Evolutionary conservation across 2,797 vertebrate species (phyloP), one percentile per base, ranked within the genome.

Genomic region (Nannoperca obscura): DNA sequence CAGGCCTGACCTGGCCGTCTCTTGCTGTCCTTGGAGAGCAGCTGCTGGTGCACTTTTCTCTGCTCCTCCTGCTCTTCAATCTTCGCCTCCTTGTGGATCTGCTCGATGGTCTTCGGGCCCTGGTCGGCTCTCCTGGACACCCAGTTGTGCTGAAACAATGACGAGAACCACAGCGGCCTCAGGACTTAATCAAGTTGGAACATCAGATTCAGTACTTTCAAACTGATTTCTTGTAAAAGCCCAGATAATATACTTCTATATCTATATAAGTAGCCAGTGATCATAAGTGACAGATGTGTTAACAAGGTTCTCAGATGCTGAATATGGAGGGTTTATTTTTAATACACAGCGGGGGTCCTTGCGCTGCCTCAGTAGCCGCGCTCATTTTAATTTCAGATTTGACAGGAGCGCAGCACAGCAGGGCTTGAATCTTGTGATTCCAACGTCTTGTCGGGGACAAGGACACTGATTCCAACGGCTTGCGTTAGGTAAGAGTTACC

Each of bases 31-130:
- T 99, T 99, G 92, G 96, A 97, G 94, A 99, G 96, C 78, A 99
- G 95, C 90, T 99, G 98, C 83, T 98, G 98, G 57, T 96, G 95
- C 81, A 99, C 98, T 88, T 99, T 99, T 81, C 97, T 96, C 86
- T 99, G 98, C 73, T 99, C 97, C 85, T 99, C 97, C 76, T 99
- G 98, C 89, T 99, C 97, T 91, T 99, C 98, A 82, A 99, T 98
- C 92, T 99, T 97, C 52, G 98, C 98, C 77, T 99, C 98, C 88
- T 99, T 98, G 88, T 99, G 98, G 89, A 99, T 99, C 95, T 99
- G 98, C 93, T 99, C 98, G 0, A 99, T 99, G 69, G 98, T 99
- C 92, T 99, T 99, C 0, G 98, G 98, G 15, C 98, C 98, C 88
- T 98, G 97, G 88, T 99, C 98, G 24, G 96, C 97, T 92, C 97